Percentiles rank a stretch among this genome's conserved stretches.
These are phyloP conservation scores for Lasioglossum villosulum DNA, from an alignment of 2,888 invertebrate species.

Conservation along the genomic window DNA sequence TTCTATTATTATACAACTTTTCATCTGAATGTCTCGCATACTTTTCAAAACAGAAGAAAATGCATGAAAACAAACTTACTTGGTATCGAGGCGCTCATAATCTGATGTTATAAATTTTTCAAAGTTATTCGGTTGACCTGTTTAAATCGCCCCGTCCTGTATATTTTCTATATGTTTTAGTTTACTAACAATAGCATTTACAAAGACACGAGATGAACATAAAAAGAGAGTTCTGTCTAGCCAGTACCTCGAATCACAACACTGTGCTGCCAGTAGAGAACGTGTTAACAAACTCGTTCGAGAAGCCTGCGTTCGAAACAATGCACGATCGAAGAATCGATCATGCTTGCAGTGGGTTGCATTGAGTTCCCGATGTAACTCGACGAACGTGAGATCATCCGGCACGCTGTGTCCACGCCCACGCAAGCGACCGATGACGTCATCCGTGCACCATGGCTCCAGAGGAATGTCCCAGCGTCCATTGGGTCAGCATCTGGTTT, in stretches of 20 bases:
- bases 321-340: slow-evolving; percentile 32
- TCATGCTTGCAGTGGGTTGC: slow-evolving; percentile 19
- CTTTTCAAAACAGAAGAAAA: too few relatives aligned
- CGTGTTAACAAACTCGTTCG: not conserved
- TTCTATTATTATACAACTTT: not conserved
- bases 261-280: not conserved
- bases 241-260: not conserved
- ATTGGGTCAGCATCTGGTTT: slow-evolving; percentile 69
- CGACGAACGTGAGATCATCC: slow-evolving; percentile 69
- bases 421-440: slow-evolving; percentile 66
- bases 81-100: too few relatives aligned
- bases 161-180: too few relatives aligned
- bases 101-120: too few relatives aligned
- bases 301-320: not conserved
- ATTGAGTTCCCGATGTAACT: slow-evolving; percentile 26
- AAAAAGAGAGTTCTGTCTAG: not conserved
- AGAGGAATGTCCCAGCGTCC: slow-evolving; percentile 61
- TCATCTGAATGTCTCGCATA: too few relatives aligned
- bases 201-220: not conserved
- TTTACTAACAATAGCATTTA: too few relatives aligned
- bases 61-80: too few relatives aligned
- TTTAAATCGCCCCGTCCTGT: too few relatives aligned
- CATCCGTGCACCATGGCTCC: slow-evolving; percentile 42
- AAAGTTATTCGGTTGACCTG: too few relatives aligned
- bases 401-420: slow-evolving; percentile 58